Evolutionary conservation across 1,140 invertebrate species (phyloP).

Genomic region (Rhopalosiphum maidis): DNA sequence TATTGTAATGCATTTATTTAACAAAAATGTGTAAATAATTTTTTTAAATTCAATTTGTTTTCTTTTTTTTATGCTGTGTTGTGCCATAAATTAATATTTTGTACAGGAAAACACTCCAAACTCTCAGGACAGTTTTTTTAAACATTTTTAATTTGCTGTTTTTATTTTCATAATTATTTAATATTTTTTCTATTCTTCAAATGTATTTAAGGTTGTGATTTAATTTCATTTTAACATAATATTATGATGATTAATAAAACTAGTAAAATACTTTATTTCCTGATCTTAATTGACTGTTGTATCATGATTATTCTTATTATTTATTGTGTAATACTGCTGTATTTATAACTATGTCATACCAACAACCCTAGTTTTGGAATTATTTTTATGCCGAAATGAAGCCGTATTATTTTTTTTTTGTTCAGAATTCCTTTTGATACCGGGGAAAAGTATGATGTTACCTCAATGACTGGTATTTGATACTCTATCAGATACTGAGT

Average conservation of each 20-base stretch:
- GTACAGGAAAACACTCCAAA: conserved; percentile 43
- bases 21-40: conserved; percentile 48
- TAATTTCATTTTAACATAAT: conserved; percentile 52
- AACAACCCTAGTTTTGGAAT: not conserved
- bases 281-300: not conserved
- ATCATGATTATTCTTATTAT: not conserved
- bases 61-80: conserved; percentile 50
- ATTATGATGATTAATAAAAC: conserved; percentile 51
- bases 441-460: no score
- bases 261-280: conserved; percentile 47
- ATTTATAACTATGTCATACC: not conserved
- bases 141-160: conserved; percentile 8
- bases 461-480: no score
- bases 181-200: conserved; percentile 45
- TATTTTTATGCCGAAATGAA: not conserved
- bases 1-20: conserved; percentile 53
- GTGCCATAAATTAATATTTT: conserved; percentile 53
- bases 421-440: no score
- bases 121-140: not conserved
- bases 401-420: not conserved
- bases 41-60: conserved; percentile 33
- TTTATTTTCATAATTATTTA: conserved; percentile 29
- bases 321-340: not conserved
- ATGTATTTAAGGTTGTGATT: conserved; percentile 55
- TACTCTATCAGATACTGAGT: not conserved